These are phyloP conservation scores for Cenopis cana DNA, from an alignment of 2,888 invertebrate species.

Conservation along the genomic window DNA sequence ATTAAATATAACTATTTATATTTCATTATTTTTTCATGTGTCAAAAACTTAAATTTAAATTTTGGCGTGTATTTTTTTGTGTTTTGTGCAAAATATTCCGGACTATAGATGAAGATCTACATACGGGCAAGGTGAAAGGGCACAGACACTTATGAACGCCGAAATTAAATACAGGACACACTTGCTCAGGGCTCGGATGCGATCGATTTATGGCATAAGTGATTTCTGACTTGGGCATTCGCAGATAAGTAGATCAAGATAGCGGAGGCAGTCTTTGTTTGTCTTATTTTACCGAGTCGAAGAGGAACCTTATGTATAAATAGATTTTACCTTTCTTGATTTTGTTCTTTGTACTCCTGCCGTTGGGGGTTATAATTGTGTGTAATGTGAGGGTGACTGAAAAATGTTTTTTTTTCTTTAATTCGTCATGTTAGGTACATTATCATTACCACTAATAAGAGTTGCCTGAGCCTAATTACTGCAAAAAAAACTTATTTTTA, in stretches of 20 bases:
- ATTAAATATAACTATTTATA: neutral
- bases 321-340: neutral
- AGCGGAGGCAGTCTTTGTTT: slow-evolving; percentile 26
- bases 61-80: slow-evolving; percentile 48
- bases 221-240: slow-evolving; percentile 54
- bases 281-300: neutral
- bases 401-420: too few relatives aligned
- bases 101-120: slow-evolving; percentile 63
- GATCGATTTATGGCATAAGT: slow-evolving; percentile 67
- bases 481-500: too few relatives aligned
- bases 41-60: slow-evolving; percentile 14
- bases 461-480: too few relatives aligned
- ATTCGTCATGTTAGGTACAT: too few relatives aligned
- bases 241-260: slow-evolving; percentile 43
- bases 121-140: slow-evolving; percentile 70
- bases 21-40: neutral
- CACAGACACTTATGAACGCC: slow-evolving; percentile 54
- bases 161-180: slow-evolving; percentile 77
- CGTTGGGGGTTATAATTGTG: neutral
- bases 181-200: slow-evolving; percentile 75
- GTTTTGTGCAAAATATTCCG: neutral
- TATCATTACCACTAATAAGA: too few relatives aligned
- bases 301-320: neutral
- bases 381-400: neutral
- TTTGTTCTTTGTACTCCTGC: neutral